These are phyloP conservation scores for Amblyopsis hoosieri DNA, from an alignment of 2,797 vertebrate species.

Conservation along the genomic window DNA sequence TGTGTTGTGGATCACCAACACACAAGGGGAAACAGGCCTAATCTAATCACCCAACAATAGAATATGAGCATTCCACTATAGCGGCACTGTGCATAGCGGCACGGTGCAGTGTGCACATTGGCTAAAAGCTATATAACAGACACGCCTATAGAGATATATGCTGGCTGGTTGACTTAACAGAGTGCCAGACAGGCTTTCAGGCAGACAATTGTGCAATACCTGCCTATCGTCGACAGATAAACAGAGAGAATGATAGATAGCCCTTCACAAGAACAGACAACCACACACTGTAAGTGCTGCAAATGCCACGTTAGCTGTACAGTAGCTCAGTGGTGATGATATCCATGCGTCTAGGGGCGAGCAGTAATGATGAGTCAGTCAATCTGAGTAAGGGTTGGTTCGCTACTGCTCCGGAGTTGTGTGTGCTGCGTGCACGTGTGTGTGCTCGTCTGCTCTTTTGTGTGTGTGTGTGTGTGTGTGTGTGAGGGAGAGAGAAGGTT, in stretches of 20 bases:
- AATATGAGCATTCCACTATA: background rate
- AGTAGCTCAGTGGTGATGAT: background rate
- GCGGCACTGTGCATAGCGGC: background rate
- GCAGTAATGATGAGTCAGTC: constrained; percentile 16
- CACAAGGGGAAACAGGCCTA: background rate
- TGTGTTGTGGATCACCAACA: background rate
- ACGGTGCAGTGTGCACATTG: background rate
- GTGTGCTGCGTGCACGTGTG: constrained; percentile 21
- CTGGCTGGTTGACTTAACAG: background rate
- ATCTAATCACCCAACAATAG: background rate
- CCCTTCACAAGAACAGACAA: constrained; percentile 11
- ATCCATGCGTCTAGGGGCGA: background rate
- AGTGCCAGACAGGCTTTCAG: constrained; percentile 4
- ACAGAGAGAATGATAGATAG: constrained; percentile 36
- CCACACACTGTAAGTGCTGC: constrained; percentile 12
- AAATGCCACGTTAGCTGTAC: background rate
- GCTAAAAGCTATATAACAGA: background rate
- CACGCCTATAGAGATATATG: background rate
- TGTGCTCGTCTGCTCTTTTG: background rate
- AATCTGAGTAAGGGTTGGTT: constrained; percentile 45
- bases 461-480: constrained; percentile 2
- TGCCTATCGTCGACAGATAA: no score
- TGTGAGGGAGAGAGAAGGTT: background rate
- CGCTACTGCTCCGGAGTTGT: constrained; percentile 5
- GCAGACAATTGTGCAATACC: background rate